Evolutionary conservation across 2,113 vertebrate genomes (phyloP).

Genomic region (Pseudorhombus dupliciocellatus): DNA sequence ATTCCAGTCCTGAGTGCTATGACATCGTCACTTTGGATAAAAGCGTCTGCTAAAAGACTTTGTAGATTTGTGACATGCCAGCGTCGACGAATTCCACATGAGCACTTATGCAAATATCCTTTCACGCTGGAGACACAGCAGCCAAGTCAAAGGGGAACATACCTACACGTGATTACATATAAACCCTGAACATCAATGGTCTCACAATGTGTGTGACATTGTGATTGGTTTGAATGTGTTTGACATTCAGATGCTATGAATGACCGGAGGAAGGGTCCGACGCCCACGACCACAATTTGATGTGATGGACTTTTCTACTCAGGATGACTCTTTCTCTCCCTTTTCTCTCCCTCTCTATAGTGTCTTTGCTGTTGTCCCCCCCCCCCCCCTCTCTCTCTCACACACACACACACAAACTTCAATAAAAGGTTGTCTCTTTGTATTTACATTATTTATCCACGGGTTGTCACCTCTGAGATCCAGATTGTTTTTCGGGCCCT

Average conservation of each 20-base stretch:
- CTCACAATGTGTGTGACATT: background rate
- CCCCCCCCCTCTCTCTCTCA: slow-evolving; percentile 39
- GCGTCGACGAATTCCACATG: too few species aligned
- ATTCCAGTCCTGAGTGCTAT: too few species aligned
- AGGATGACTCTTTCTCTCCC: too few species aligned
- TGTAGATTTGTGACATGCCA: too few species aligned
- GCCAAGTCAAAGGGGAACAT: too few species aligned
- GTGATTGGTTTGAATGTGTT: background rate
- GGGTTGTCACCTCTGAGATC: slow-evolving; percentile 74
- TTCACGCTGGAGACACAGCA: too few species aligned
- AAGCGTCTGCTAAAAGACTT: too few species aligned
- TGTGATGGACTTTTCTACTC: background rate
- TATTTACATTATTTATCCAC: slow-evolving; percentile 80
- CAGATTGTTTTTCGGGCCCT: slow-evolving; percentile 74
- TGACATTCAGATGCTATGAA: background rate
- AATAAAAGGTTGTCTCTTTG: slow-evolving; percentile 73
- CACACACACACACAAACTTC: slow-evolving; percentile 58
- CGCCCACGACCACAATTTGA: background rate
- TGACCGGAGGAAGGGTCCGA: too few species aligned
- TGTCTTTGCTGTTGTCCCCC: slow-evolving; percentile 21
- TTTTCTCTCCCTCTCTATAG: background rate
- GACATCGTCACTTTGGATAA: too few species aligned
- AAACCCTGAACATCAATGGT: too few species aligned
- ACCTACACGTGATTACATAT: too few species aligned
- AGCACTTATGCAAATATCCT: too few species aligned